Evolutionary conservation across 2,888 invertebrate species (phyloP).

Genomic region (Pardosa pseudoannulata): DNA sequence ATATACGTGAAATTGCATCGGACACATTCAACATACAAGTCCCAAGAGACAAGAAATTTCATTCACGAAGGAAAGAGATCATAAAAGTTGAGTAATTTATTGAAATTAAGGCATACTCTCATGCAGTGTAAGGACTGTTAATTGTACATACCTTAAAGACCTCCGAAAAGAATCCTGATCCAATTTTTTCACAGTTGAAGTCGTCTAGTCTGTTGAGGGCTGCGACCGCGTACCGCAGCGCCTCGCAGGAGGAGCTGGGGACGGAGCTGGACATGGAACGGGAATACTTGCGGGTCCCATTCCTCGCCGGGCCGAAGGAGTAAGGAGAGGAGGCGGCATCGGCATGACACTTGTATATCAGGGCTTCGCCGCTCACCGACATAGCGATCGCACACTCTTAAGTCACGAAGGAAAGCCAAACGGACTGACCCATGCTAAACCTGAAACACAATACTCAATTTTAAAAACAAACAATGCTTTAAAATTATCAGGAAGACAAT

Average conservation of each 20-base stretch:
- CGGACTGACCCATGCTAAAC: slow-evolving; percentile 36
- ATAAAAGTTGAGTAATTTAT: too few relatives aligned
- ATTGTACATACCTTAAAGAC: slow-evolving; percentile 98
- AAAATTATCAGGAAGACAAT: too few relatives aligned
- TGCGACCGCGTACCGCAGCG: slow-evolving; percentile 92
- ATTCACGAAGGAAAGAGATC: too few relatives aligned
- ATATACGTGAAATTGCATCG: too few relatives aligned
- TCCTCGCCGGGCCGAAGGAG: background rate
- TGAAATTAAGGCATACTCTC: too few relatives aligned
- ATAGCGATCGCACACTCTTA: slow-evolving; percentile 26
- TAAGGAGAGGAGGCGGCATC: slow-evolving; percentile 32
- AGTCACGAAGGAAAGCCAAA: slow-evolving; percentile 40
- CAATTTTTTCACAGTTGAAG: slow-evolving; percentile 94
- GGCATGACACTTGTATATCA: slow-evolving; percentile 57
- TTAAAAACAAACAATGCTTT: too few relatives aligned
- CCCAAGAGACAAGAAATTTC: too few relatives aligned
- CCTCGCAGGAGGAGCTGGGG: slow-evolving; percentile 85
- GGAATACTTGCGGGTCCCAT: background rate
- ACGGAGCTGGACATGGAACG: slow-evolving; percentile 56
- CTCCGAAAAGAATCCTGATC: slow-evolving; percentile 97
- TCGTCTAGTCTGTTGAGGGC: slow-evolving; percentile 94
- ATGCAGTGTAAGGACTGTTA: too few relatives aligned
- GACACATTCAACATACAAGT: too few relatives aligned
- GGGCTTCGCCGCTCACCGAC: slow-evolving; percentile 58
- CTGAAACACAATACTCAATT: too few relatives aligned